Evolutionary conservation across 2,888 invertebrate species (phyloP).

Genomic region (Acrocyrtus sp.): DNA sequence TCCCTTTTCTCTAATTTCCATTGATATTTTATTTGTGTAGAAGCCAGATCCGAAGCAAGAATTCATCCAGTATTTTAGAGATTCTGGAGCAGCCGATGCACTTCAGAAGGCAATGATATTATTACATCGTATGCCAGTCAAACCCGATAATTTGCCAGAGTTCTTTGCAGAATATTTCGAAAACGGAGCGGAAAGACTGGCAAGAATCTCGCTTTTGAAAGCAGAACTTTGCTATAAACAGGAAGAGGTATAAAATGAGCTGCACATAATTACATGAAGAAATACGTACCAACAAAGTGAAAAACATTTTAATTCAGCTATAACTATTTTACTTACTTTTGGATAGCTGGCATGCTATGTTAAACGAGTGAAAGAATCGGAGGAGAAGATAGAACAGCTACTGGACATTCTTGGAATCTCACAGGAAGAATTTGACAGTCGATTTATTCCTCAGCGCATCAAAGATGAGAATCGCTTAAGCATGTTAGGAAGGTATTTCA

Average conservation of each 20-base stretch:
- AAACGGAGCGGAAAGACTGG: slow-evolving; percentile 48
- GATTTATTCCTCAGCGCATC: not conserved
- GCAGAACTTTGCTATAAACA: slow-evolving; percentile 60
- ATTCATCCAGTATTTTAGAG: slow-evolving; percentile 54
- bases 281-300: no score
- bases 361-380: slow-evolving; percentile 14
- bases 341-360: no score
- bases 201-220: slow-evolving; percentile 47
- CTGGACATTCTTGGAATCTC: slow-evolving; percentile 5
- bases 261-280: no score
- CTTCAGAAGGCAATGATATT: slow-evolving; percentile 53
- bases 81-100: slow-evolving; percentile 46
- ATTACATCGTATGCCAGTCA: slow-evolving; percentile 56
- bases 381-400: slow-evolving; percentile 8
- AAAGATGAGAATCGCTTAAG: slow-evolving; percentile 30
- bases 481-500: slow-evolving; percentile 18
- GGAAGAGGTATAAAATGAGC: slow-evolving; percentile 33
- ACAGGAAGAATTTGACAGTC: slow-evolving; percentile 12
- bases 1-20: no score
- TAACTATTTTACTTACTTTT: no score
- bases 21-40: slow-evolving; percentile 10
- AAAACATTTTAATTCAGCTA: no score
- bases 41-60: slow-evolving; percentile 44
- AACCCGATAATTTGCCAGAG: slow-evolving; percentile 53
- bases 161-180: slow-evolving; percentile 59